Percentiles rank a stretch among this genome's conserved stretches.
These are phyloP conservation scores for Oplegnathus fasciatus DNA, from an alignment of 2,113 vertebrate genomes.

Conservation along the genomic window DNA sequence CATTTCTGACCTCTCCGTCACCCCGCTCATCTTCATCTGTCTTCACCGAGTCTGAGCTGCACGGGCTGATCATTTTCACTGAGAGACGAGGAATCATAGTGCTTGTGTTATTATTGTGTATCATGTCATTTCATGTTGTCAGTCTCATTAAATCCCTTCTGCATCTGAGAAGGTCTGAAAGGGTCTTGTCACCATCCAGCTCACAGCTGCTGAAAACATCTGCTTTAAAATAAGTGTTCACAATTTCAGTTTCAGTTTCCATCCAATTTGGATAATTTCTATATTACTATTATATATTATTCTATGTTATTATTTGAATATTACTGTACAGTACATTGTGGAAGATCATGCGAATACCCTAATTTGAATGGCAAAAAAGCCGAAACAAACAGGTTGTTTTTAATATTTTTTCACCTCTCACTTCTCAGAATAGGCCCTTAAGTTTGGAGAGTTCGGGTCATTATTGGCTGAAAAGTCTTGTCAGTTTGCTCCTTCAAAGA, in stretches of 20 bases:
- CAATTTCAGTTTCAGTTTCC: conserved; percentile 27
- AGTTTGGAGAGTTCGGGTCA: background rate
- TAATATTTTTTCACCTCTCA: background rate
- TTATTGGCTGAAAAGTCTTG: background rate
- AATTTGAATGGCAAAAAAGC: conserved; percentile 13
- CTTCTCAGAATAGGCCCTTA: background rate
- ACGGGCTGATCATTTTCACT: conserved; percentile 4
- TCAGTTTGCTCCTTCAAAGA: background rate
- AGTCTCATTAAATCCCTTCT: conserved; percentile 26
- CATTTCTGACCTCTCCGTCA: conserved; percentile 52
- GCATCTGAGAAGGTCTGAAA: conserved; percentile 2
- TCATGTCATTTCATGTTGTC: conserved; percentile 5
- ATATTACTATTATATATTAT: no score
- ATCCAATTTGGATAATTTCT: conserved; percentile 10
- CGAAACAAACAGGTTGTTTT: background rate
- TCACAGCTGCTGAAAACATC: conserved; percentile 20
- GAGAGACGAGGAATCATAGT: background rate
- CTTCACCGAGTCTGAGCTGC: conserved; percentile 26
- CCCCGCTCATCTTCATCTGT: conserved; percentile 32
- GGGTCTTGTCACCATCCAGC: conserved; percentile 16
- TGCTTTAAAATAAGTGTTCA: background rate
- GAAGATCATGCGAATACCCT: background rate
- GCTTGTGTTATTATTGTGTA: background rate
- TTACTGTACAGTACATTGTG: background rate
- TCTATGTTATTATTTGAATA: background rate